Evolutionary conservation across 2,888 invertebrate species (phyloP).

Genomic region (Xestobium rufovillosum): DNA sequence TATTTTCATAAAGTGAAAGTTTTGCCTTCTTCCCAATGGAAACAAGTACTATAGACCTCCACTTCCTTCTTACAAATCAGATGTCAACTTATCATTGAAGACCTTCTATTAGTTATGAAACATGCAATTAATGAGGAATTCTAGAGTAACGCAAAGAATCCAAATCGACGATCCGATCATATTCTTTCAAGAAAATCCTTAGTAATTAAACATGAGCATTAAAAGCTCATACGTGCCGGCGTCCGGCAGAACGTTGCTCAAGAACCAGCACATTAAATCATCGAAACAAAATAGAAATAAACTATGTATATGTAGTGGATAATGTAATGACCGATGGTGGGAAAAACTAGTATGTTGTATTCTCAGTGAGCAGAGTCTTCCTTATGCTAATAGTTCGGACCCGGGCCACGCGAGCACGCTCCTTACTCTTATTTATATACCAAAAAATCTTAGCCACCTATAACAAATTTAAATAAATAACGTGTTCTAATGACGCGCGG

Average conservation of each 20-base stretch:
- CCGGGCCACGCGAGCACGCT: constrained; percentile 27
- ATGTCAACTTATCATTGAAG: too few species aligned
- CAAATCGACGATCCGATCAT: too few species aligned
- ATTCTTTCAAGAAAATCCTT: too few species aligned
- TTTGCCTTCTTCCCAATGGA: too few species aligned
- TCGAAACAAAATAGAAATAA: constrained; percentile 39
- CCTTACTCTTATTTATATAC: constrained; percentile 25
- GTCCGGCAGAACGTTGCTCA: constrained; percentile 33
- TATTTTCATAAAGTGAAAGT: too few species aligned
- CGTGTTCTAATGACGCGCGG: too few species aligned
- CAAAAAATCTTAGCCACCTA: constrained; percentile 24
- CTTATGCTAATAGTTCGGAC: constrained; percentile 35
- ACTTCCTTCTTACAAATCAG: too few species aligned
- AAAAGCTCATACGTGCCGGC: constrained; percentile 34
- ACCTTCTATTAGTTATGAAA: too few species aligned
- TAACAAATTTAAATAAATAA: constrained; percentile 29
- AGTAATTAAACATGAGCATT: constrained; percentile 34
- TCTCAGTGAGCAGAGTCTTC: constrained; percentile 35
- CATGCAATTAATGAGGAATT: too few species aligned
- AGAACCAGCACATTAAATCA: constrained; percentile 42
- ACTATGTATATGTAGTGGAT: constrained; percentile 29
- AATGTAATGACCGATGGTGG: constrained; percentile 39
- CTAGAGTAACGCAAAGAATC: too few species aligned
- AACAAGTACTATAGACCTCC: too few species aligned
- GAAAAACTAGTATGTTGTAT: constrained; percentile 41